Evolutionary conservation across 1,140 invertebrate genomes (phyloP), one percentile per base, ranked within the genome.

Genomic region (Acromyrmex heyeri): DNA sequence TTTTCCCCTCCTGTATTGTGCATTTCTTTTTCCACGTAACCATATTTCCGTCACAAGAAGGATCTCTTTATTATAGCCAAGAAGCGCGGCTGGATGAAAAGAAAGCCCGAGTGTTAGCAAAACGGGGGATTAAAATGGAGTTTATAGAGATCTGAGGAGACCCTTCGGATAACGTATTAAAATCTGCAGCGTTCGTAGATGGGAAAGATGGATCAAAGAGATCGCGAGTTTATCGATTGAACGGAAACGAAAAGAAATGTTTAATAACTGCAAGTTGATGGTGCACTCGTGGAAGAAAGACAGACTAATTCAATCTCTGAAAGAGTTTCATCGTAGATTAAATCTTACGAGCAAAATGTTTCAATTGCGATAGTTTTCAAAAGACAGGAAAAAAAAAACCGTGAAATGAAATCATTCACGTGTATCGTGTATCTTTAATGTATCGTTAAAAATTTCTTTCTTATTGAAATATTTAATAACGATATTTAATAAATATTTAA

Each of bases 81-180:
- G 55, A 5, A 61, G 27, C 59, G 21, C 8, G 48, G 50, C 10
- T 10, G 50, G 55, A 75, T 38, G 57, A 69, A 72, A 72, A 57
- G 78, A 64, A 67, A 86, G 18, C 27, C 24, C 67, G 44, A 61
- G 64, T 24, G 55, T 44, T 27, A 44, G 16, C 44, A 38, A 83
- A 77, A 77, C 30, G 67, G 70, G 8, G 30, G 64, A 72, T 89
- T 78, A 89, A 83, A 87, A 76, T 48, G 73, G 38, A 78, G 57
- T 86, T 89, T 81, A 88, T 57, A 81, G 55, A 62, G 48, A 38
- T 48, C 57, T 44, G 38, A 75, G 18, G 50, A 86, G 21, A 21
- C 21, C 21, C 21, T 21, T 21, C 50, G 70, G n/a, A 69, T 55
- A 64, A 73, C 57, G 34, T 59, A 79, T 65, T 79, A 70, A 89